phyloP scores from a whole-genome alignment of 2,797 vertebrate species.

The Rhinophrynus dorsalis region DNA sequence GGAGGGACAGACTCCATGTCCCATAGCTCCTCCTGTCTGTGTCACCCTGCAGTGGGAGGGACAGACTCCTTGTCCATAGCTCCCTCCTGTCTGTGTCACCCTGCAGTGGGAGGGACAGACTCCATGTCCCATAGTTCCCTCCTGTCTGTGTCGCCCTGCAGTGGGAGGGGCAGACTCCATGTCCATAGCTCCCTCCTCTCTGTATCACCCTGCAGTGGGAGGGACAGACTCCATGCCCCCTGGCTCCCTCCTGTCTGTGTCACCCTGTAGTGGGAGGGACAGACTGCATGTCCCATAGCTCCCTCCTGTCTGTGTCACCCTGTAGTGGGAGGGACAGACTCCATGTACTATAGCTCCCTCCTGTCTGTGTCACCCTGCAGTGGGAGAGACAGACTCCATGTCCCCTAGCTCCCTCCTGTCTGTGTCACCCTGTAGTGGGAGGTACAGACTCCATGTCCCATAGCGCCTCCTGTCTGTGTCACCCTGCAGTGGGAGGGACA shows the following conservation, averaged over 20 bases:
- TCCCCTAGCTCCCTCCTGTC: not conserved
- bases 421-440: not conserved
- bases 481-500: not conserved
- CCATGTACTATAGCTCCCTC: not conserved
- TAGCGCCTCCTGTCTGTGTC: not conserved
- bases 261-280: not conserved
- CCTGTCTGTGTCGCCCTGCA: too few relatives aligned
- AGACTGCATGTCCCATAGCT: not conserved
- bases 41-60: not conserved
- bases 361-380: not conserved
- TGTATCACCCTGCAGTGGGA: not conserved
- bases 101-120: too few relatives aligned
- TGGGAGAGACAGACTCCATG: not conserved
- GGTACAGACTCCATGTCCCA: not conserved
- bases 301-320: not conserved
- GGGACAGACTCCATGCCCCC: not conserved
- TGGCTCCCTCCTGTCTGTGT: too few relatives aligned
- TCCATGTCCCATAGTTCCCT: too few relatives aligned
- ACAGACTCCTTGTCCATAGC: not conserved
- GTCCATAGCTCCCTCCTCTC: too few relatives aligned
- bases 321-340: not conserved
- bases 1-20: too few relatives aligned
- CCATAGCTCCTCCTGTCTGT: constrained; percentile 1
- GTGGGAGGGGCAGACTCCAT: too few relatives aligned
- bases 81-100: too few relatives aligned